Evolutionary conservation across 2,797 vertebrate species (phyloP).

Genomic region (Alectoris magna): DNA sequence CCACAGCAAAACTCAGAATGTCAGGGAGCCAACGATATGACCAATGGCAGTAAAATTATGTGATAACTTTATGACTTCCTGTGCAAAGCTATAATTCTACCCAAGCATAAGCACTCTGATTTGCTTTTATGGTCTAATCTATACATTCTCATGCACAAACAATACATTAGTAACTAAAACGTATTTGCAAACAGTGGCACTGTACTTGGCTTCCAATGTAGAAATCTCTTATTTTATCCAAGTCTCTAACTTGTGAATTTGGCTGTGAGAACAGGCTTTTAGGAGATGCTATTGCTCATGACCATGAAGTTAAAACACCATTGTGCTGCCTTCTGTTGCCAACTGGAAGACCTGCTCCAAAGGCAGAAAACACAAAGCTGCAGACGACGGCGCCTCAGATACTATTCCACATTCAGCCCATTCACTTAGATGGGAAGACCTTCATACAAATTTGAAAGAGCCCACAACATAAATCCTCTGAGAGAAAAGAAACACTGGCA

Average conservation of each 20-base stretch:
- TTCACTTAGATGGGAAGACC: not conserved
- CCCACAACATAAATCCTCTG: not conserved
- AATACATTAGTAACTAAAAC: not conserved
- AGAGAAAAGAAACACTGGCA: not conserved
- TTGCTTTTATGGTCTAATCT: not conserved
- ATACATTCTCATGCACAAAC: not conserved
- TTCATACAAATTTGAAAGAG: not conserved
- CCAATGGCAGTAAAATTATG: not conserved
- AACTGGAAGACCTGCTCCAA: constrained; percentile 21
- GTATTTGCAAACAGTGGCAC: not conserved
- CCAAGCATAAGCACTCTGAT: not conserved
- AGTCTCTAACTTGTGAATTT: constrained; percentile 8
- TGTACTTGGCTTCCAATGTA: not conserved
- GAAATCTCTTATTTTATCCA: not conserved
- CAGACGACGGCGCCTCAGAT: not conserved
- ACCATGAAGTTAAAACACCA: constrained; percentile 1
- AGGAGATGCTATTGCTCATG: constrained; percentile 25
- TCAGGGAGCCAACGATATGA: not conserved
- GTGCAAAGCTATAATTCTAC: constrained; percentile 19
- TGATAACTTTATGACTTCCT: not conserved
- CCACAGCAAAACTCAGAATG: not conserved
- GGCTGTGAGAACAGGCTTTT: constrained; percentile 21
- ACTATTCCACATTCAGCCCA: constrained; percentile 15
- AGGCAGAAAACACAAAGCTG: constrained; percentile 1
- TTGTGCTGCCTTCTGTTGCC: not conserved